Evolutionary conservation across 1,140 invertebrate genomes (phyloP), one percentile per base, ranked within the genome.

Genomic region (Onthophagus taurus): DNA sequence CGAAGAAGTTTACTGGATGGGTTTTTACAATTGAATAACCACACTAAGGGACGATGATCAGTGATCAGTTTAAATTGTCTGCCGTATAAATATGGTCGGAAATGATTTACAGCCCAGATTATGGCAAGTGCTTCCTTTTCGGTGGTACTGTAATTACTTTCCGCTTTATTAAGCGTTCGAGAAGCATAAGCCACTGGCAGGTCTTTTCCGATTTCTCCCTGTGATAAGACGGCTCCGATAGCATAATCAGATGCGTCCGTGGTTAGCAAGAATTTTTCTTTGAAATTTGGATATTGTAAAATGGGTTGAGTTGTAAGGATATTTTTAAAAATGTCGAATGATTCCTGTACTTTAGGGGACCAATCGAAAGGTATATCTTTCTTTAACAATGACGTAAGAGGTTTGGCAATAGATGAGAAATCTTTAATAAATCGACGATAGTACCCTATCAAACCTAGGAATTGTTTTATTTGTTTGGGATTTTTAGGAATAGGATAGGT

Each of bases 31-130:
- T 60, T 60, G 21, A 62, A 59, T 14, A 77, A 49, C 65, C 66
- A 75, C 29, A 47, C 46, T n/a, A 76, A 52, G 0, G 68, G 64
- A 45, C 53, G 54, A 42, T 75, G 72, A 42, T 77, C 73, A 0
- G 70, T 75, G 3, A 67, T 34, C 0, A 75, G 55, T 6, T 29
- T 61, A 45, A 77, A 74, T 42, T 65, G 56, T 16, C 45, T 56
- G 4, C 66, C 67, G 38, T 64, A 67, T 3, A 76, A 41, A 52
- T 70, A 77, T 21, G 54, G 62, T 49, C 57, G 44, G 52, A 70
- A 75, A 35, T 65, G 57, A 50, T 70, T 63, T 0, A 66, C 57
- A 7, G 42, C 23, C 24, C 36, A 39, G 19, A 45, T 36, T 6
- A 49, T 45, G 9, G 33, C 42, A 20, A 49, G 14, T 9, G 41